Conservation (phyloP, 2,888 invertebrate species). For the Drosophila limbata region DNA sequence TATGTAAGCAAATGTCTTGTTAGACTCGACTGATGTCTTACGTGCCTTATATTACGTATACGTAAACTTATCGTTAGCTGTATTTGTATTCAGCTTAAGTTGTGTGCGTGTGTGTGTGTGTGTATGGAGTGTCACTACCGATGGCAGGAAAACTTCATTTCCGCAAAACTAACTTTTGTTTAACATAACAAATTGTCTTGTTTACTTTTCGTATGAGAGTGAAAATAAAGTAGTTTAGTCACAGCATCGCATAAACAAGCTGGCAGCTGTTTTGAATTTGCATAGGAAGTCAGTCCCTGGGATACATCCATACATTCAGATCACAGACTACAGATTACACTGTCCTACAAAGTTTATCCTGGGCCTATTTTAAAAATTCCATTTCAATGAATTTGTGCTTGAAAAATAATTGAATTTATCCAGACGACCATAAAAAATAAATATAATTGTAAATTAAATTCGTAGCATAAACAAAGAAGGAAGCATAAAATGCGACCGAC, state of each 20-base stretch:
- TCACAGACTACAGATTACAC: conserved; percentile 4
- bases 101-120: conserved; percentile 25
- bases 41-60: conserved; percentile 36
- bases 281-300: conserved; percentile 24
- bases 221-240: conserved; percentile 46
- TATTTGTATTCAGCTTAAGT: not conserved
- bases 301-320: not conserved
- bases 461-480: conserved; percentile 59
- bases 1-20: conserved; percentile 67
- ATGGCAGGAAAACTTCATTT: conserved; percentile 77
- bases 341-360: conserved; percentile 11
- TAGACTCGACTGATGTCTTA: conserved; percentile 47
- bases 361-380: conserved; percentile 38
- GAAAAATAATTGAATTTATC: conserved; percentile 65
- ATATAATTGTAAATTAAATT: conserved; percentile 80
- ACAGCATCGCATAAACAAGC: conserved; percentile 24
- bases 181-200: conserved; percentile 82
- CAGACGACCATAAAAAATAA: conserved; percentile 52
- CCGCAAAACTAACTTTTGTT: conserved; percentile 81
- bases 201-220: conserved; percentile 71
- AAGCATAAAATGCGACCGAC: conserved; percentile 27
- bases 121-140: conserved; percentile 62
- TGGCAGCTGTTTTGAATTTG: conserved; percentile 47
- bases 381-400: conserved; percentile 56
- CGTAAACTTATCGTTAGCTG: conserved; percentile 1